phyloP scores from a whole-genome alignment of 2,797 vertebrate genomes.

The Valencia hispanica region DNA sequence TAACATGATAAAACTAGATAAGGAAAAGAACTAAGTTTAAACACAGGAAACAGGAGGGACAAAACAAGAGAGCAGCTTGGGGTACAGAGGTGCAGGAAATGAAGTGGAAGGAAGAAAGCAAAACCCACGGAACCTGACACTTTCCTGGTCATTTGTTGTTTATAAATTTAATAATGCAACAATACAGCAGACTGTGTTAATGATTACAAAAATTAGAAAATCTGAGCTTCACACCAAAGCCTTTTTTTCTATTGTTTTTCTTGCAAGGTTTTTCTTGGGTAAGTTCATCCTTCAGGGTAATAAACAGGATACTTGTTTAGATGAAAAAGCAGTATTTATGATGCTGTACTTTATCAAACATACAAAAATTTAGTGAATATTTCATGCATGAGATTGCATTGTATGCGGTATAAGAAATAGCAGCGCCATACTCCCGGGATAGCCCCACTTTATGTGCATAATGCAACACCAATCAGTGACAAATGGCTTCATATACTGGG shows the following conservation, averaged over 20 bases:
- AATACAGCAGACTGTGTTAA: conserved; percentile 38
- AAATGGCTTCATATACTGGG: conserved; percentile 27
- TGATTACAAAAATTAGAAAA: conserved; percentile 33
- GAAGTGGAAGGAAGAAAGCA: too few species aligned
- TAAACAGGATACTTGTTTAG: background rate
- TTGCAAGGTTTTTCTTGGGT: background rate
- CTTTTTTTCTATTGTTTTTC: conserved; percentile 1
- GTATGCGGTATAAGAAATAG: conserved; percentile 22
- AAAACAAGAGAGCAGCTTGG: too few species aligned
- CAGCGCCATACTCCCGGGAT: conserved; percentile 8
- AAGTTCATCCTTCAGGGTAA: background rate
- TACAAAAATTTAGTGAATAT: conserved; percentile 7
- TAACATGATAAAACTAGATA: too few species aligned
- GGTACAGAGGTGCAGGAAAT: too few species aligned
- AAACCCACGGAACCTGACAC: too few species aligned
- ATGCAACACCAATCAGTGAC: conserved; percentile 21
- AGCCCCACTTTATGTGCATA: conserved; percentile 21
- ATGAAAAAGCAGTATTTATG: conserved; percentile 9
- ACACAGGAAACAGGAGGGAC: too few species aligned
- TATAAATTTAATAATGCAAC: too few species aligned
- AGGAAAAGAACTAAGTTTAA: too few species aligned
- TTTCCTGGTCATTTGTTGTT: too few species aligned
- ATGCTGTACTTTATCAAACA: conserved; percentile 11
- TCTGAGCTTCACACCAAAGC: conserved; percentile 24
- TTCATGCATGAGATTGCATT: conserved; percentile 15